Evolutionary conservation across 2,888 invertebrate genomes (phyloP), one percentile per base, ranked within the genome.

Genomic region (Papilio elwesi): DNA sequence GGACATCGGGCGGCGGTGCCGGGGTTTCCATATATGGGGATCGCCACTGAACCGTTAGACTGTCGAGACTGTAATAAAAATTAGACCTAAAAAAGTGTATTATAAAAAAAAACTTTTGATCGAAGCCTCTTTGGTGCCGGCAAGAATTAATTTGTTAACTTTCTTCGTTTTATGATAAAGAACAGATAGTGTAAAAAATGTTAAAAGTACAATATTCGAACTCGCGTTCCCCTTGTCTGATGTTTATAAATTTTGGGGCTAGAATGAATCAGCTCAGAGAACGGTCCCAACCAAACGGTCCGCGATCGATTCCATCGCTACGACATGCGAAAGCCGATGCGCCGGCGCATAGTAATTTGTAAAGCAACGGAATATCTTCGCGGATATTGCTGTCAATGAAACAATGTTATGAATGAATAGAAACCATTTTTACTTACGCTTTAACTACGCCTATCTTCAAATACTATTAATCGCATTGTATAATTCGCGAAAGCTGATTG

Each of bases 281-380:
- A 80, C 80, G 78, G 77, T 79, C 77, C 74, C 74, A 79, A 79
- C 73, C 83, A 85, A 87, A 83, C 83, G 82, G 81, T 83, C 80
- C 83, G 80, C 84, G 83, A 86, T 86, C 82, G 83, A 85, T 84
- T 83, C 85, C 83, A 82, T n/a, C n/a, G 81, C 83, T 80, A 76
- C 77, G 79, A 74, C 75, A 80, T 76, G 80, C 82, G 87, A 87
- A 90, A 90, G 89, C 84, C 83, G 81, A 79, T 77, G 82, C 87
- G 82, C 81, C 73, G 76, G 82, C 84, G 84, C 85, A 84, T 85
- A 81, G 82, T 84, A 79, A 85, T 85, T 80, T 86, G 81, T 80
- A 80, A 82, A 86, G 83, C 84, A 83, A 83, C 85, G 85, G 88
- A 87, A 88, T 89, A 59, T 53, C 26, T 62, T 52, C 38, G 66